Conservation (phyloP, 35 echinoderm and acorn worm genomes). For the Stichopus chloronotus region DNA sequence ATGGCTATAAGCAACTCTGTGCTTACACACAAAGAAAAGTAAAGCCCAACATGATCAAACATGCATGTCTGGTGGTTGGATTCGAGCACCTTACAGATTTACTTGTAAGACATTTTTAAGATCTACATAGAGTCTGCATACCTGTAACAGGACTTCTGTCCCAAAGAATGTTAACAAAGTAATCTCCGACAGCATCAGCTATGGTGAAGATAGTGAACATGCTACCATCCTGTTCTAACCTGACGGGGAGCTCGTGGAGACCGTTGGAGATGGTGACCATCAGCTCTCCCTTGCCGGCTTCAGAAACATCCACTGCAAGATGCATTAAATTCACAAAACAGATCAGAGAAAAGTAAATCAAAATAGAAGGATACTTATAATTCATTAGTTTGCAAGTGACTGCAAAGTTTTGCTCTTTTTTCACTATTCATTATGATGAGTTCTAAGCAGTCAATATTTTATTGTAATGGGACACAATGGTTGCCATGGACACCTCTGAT, state of each 20-base stretch:
- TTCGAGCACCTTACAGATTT: too few relatives aligned
- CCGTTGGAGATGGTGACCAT: slow-evolving; percentile 82
- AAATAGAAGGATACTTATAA: neutral
- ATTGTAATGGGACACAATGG: too few relatives aligned
- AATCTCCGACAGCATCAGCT: slow-evolving; percentile 82
- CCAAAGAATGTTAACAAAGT: slow-evolving; percentile 81
- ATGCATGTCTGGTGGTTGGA: too few relatives aligned
- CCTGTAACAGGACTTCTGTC: slow-evolving; percentile 83
- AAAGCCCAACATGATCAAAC: too few relatives aligned
- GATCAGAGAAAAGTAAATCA: neutral
- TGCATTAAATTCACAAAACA: neutral
- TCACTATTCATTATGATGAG: too few relatives aligned
- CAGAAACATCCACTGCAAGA: slow-evolving; percentile 83
- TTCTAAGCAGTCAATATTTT: too few relatives aligned
- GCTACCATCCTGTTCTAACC: slow-evolving; percentile 64
- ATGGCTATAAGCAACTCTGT: too few relatives aligned
- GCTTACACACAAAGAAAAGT: too few relatives aligned
- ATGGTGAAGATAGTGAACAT: slow-evolving; percentile 82
- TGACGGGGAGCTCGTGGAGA: slow-evolving; percentile 63
- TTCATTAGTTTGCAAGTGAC: too few relatives aligned
- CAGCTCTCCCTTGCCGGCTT: slow-evolving; percentile 88
- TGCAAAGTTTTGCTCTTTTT: too few relatives aligned
- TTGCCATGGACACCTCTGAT: too few relatives aligned
- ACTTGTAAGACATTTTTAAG: too few relatives aligned
- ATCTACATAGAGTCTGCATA: neutral